Evolutionary conservation across 2,113 vertebrate species (phyloP).

Genomic region (Burhinus bistriatus): DNA sequence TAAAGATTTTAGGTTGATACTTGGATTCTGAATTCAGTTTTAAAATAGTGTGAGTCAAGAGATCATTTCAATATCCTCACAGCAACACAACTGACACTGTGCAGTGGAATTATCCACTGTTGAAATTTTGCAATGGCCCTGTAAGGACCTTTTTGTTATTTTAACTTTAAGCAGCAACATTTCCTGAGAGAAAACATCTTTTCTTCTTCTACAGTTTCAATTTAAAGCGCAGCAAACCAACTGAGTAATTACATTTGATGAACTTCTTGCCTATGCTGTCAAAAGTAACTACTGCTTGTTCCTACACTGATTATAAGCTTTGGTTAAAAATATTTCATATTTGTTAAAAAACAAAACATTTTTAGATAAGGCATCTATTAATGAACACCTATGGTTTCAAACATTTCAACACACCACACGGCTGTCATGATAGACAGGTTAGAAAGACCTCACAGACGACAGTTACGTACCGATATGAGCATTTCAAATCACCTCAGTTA

Average conservation of each 20-base stretch:
- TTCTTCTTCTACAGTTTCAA: neutral
- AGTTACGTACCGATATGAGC: neutral
- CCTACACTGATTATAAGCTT: neutral
- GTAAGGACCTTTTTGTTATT: neutral
- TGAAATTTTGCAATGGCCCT: neutral
- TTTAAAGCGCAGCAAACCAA: neutral
- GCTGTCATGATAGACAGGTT: neutral
- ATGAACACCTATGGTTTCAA: neutral
- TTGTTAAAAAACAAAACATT: neutral
- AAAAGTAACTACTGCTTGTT: neutral
- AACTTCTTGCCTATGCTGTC: neutral
- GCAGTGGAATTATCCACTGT: neutral
- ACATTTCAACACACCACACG: neutral
- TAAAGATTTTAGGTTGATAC: neutral
- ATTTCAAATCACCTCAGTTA: neutral
- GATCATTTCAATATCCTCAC: neutral
- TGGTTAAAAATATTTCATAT: neutral
- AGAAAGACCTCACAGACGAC: neutral
- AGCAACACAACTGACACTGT: neutral
- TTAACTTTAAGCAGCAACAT: neutral
- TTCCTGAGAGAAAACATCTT: neutral
- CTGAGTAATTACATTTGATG: neutral
- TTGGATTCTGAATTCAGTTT: neutral
- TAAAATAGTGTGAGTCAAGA: neutral
- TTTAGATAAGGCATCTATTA: neutral